phyloP scores from a whole-genome alignment of 2,797 vertebrate genomes.

The Acanthurus lineatus region DNA sequence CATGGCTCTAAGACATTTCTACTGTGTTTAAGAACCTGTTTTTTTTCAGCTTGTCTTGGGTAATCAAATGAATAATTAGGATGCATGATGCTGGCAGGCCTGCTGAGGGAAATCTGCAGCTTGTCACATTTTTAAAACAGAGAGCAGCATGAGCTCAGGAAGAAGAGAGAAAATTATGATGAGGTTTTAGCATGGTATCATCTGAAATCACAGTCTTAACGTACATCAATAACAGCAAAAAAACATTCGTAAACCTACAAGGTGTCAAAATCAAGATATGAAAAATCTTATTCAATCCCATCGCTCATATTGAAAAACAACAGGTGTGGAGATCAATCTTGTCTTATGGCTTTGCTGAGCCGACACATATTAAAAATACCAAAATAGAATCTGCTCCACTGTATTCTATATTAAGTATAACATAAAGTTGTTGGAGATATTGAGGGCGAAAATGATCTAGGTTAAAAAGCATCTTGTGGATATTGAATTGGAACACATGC shows the following conservation, averaged over 20 bases:
- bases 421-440: neutral
- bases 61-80: slow-evolving; percentile 53
- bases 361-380: neutral
- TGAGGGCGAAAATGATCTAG: neutral
- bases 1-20: neutral
- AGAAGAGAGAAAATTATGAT: slow-evolving; percentile 12
- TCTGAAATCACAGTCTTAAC: neutral
- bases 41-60: slow-evolving; percentile 8
- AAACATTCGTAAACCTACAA: neutral
- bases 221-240: neutral
- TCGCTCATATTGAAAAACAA: slow-evolving; percentile 36
- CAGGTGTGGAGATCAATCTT: slow-evolving; percentile 18
- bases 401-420: neutral
- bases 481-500: slow-evolving; percentile 22
- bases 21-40: slow-evolving; percentile 17
- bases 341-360: neutral
- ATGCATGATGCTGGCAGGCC: slow-evolving; percentile 22
- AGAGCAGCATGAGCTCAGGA: slow-evolving; percentile 27
- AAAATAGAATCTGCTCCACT: neutral
- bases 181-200: neutral
- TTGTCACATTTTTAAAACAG: slow-evolving; percentile 30
- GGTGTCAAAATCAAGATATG: slow-evolving; percentile 11
- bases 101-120: slow-evolving; percentile 49
- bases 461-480: slow-evolving; percentile 28
- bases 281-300: neutral